Percentiles rank a stretch among this genome's conserved stretches.
phyloP scores from a whole-genome alignment of 2,113 vertebrate genomes.

The Spea multiplicata region DNA sequence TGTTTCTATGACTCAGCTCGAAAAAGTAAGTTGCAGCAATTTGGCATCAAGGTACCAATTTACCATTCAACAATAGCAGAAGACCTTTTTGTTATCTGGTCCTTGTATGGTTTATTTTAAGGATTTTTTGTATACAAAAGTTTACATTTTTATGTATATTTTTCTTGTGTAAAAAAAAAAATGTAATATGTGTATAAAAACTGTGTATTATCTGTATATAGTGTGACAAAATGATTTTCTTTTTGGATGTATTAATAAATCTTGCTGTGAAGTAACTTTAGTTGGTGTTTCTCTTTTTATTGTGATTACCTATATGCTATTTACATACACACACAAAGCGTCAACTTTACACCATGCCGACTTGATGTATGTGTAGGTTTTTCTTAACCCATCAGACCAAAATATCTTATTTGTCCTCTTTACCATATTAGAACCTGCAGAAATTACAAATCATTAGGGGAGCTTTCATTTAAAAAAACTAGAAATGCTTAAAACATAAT shows the following conservation, averaged over 20 bases:
- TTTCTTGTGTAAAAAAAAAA: constrained; percentile 96
- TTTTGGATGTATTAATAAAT: constrained; percentile 99
- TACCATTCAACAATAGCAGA: constrained; percentile 53
- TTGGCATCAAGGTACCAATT: constrained; percentile 97
- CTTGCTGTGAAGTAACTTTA: constrained; percentile 94
- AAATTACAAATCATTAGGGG: too few species aligned
- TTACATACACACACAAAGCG: too few species aligned
- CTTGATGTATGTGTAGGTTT: too few species aligned
- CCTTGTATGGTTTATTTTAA: constrained; percentile 99
- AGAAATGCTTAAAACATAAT: too few species aligned
- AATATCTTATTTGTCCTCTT: too few species aligned
- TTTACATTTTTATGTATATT: constrained; percentile 99
- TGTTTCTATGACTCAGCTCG: constrained; percentile 42
- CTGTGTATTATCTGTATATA: constrained; percentile 99
- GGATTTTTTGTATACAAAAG: constrained; percentile 99
- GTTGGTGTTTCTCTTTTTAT: neutral
- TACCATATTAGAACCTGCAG: too few species aligned
- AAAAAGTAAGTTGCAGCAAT: constrained; percentile 9
- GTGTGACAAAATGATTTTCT: constrained; percentile 98
- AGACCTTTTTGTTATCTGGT: constrained; percentile 98
- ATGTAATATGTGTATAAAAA: constrained; percentile 99
- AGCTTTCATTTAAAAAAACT: too few species aligned
- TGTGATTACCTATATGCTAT: neutral
- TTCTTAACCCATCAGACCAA: too few species aligned
- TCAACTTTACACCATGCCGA: too few species aligned